Base-by-base conservation (phyloP, 2,113 vertebrate species). In the Anhinga anhinga region DNA sequence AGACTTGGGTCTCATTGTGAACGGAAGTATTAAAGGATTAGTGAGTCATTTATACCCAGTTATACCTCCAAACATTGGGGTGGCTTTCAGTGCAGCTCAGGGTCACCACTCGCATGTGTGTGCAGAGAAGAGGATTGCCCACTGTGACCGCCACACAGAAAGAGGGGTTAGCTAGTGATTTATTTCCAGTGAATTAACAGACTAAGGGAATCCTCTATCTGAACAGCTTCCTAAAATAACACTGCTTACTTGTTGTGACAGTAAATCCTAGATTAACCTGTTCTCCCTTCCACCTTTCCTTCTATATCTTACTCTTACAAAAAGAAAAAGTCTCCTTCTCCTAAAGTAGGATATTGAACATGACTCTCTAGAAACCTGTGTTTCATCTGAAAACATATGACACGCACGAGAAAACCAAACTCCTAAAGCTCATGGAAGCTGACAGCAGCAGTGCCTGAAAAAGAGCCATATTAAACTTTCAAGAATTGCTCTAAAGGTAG, bases 1-100 rank as follows among this genome's bases (percentile, higher is more conserved):
- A 97, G 93, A 70, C 71, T 63, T 87, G 47, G 96, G 87, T 74
- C 38, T 86, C 74, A 47, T 22, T 91, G 82, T 69, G 67, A 95
- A 73, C 6, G 59, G 96, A 97, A 96, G 93, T 95, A 94, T 95
- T 97, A 97, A 79, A 86, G 88, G 96, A 95, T 97, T 97, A 97
- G 61, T 93, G 95, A 95, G 95, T 96, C 78, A 96, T 89, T 97
- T 96, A 94, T 92, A 95, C 62, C 27, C 44, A 38, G 50, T 69
- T 86, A 73, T 82, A 82, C 15, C 52, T 88, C 53, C 73, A 93
- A 93, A 95, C 94, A 63, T 40, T 7, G 17, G 34, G 21, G 4
- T 55, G 77, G 62, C 77, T 96, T 96, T 95, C 80, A 47, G 56
- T 94, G 87, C 47, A 85, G 59, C 73, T 86, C 58, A 56, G 81